phyloP scores from a whole-genome alignment of 2,113 vertebrate genomes.

The Trinectes maculatus region DNA sequence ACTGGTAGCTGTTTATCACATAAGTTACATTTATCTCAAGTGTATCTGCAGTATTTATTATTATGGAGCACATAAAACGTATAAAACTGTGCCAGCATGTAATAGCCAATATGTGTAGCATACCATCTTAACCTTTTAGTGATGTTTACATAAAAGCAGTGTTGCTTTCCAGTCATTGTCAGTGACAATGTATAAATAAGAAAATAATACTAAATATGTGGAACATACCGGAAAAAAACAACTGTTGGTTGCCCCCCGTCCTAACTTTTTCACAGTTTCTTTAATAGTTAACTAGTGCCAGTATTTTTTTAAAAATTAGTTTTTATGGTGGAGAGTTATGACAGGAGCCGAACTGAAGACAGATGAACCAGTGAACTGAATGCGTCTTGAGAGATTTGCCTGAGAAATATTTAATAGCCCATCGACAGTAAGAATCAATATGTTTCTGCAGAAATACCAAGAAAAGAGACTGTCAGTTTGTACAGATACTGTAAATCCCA shows the following conservation, averaged over 20 bases:
- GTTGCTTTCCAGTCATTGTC: neutral
- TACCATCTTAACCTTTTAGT: neutral
- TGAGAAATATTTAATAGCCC: slow-evolving; percentile 56
- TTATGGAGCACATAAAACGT: neutral
- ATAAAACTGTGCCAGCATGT: neutral
- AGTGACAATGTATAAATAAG: neutral
- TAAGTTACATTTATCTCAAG: neutral
- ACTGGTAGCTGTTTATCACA: neutral
- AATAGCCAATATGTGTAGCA: no score
- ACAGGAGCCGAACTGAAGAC: slow-evolving; percentile 22
- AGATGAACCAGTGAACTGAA: slow-evolving; percentile 25
- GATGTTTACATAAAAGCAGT: neutral
- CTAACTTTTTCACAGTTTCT: no score
- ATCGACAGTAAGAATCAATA: slow-evolving; percentile 50
- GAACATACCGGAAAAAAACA: neutral
- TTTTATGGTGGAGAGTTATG: neutral
- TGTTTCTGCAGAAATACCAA: slow-evolving; percentile 25
- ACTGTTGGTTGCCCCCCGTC: neutral
- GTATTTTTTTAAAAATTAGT: no score
- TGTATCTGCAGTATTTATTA: neutral
- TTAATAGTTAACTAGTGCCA: no score
- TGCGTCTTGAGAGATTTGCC: neutral
- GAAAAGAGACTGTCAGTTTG: slow-evolving; percentile 11
- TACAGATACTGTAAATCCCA: slow-evolving; percentile 3
- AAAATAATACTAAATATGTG: neutral